Evolutionary conservation across 1,140 invertebrate species (phyloP).

Genomic region (Hyphantria cunea): DNA sequence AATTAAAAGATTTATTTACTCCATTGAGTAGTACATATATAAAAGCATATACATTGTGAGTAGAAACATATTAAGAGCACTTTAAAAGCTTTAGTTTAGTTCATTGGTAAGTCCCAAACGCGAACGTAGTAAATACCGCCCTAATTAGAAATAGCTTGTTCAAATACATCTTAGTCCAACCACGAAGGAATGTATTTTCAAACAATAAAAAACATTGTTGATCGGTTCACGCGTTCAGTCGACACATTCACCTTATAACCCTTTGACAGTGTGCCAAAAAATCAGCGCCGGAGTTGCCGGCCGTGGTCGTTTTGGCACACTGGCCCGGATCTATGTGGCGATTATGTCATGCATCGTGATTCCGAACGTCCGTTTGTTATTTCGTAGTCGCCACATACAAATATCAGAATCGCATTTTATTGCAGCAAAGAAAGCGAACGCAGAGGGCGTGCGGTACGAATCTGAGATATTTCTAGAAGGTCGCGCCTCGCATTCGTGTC

Average conservation of each 20-base stretch:
- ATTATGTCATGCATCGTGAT: constrained; percentile 76
- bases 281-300: constrained; percentile 50
- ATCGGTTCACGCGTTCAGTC: constrained; percentile 37
- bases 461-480: constrained; percentile 62
- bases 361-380: constrained; percentile 55
- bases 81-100: too few relatives aligned
- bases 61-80: too few relatives aligned
- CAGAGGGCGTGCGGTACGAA: constrained; percentile 27
- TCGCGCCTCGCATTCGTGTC: constrained; percentile 33
- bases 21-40: too few relatives aligned
- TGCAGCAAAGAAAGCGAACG: constrained; percentile 43
- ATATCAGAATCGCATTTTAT: constrained; percentile 50
- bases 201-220: constrained; percentile 25
- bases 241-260: constrained; percentile 71
- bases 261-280: constrained; percentile 72
- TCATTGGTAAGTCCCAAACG: too few relatives aligned
- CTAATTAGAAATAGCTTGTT: too few relatives aligned
- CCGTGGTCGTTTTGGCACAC: constrained; percentile 64
- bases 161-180: too few relatives aligned
- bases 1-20: too few relatives aligned
- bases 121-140: too few relatives aligned
- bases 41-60: too few relatives aligned
- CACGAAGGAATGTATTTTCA: constrained; percentile 27
- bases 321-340: constrained; percentile 69
- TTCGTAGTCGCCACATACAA: constrained; percentile 46